phyloP scores from a whole-genome alignment of 2,888 invertebrate species.

The Chaitophorus viminalis region DNA sequence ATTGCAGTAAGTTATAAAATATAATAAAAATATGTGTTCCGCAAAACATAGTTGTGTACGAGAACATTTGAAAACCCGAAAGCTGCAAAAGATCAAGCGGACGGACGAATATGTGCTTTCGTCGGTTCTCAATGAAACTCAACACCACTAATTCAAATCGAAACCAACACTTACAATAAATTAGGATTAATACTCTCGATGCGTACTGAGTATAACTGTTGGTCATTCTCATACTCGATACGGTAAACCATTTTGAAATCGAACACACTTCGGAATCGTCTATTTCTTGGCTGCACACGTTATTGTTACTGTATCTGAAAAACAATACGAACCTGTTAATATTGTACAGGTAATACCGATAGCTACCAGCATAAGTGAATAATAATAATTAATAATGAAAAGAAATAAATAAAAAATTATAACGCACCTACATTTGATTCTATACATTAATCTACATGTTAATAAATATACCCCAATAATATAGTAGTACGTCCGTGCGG shows the following conservation, averaged over 20 bases:
- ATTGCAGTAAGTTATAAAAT: too few species aligned
- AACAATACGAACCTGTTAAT: not conserved
- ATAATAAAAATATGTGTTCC: too few species aligned
- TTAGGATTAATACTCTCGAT: slow-evolving; percentile 12
- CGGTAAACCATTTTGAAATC: slow-evolving; percentile 14
- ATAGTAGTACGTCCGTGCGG: too few species aligned
- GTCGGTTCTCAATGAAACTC: too few species aligned
- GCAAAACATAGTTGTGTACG: not conserved
- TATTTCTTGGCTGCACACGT: not conserved
- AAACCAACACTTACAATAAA: slow-evolving; percentile 14
- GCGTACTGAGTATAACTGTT: slow-evolving; percentile 16
- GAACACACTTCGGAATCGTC: not conserved
- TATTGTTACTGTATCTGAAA: slow-evolving; percentile 26
- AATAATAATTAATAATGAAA: too few species aligned
- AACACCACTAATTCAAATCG: not conserved
- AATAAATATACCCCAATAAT: too few species aligned
- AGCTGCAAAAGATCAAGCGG: not conserved
- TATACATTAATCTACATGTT: too few species aligned
- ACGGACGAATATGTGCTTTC: too few species aligned
- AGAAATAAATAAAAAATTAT: too few species aligned
- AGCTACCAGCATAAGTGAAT: too few species aligned
- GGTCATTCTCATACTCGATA: slow-evolving; percentile 6
- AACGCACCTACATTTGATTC: too few species aligned
- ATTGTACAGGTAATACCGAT: not conserved
- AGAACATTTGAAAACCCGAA: not conserved